Conservation (phyloP, 2,888 invertebrate genomes). For the Drosophila subsilvestris region DNA sequence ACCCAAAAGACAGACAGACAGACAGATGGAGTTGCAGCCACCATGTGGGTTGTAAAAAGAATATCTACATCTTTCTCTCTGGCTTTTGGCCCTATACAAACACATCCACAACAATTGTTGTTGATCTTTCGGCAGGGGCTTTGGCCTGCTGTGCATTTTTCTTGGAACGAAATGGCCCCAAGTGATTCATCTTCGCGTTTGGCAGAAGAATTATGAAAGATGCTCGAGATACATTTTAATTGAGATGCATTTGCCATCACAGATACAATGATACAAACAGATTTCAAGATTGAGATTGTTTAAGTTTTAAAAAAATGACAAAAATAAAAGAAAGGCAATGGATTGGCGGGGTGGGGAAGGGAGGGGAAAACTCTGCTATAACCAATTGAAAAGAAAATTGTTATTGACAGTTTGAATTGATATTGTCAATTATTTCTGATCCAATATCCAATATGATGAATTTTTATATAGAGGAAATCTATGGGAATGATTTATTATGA, state of each 20-base stretch:
- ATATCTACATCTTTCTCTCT: slow-evolving; percentile 38
- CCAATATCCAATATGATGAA: neutral
- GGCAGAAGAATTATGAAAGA: slow-evolving; percentile 36
- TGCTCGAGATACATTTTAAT: slow-evolving; percentile 43
- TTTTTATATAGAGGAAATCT: neutral
- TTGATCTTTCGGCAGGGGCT: slow-evolving; percentile 27
- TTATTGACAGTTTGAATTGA: neutral
- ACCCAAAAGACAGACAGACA: slow-evolving; percentile 4
- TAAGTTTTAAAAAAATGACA: slow-evolving; percentile 27
- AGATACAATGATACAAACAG: neutral
- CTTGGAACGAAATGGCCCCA: slow-evolving; percentile 29
- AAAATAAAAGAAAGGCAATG: neutral
- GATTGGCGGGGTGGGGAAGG: neutral
- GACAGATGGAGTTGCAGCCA: slow-evolving; percentile 12
- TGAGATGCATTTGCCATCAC: slow-evolving; percentile 23
- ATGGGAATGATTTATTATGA: neutral
- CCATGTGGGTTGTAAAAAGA: slow-evolving; percentile 40
- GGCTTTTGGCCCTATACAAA: slow-evolving; percentile 38
- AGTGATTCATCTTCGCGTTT: slow-evolving; percentile 40
- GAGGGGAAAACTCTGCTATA: neutral
- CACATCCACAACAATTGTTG: slow-evolving; percentile 43
- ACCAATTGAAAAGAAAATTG: neutral
- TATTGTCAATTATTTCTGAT: neutral
- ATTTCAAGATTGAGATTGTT: slow-evolving; percentile 2
- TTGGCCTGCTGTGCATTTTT: slow-evolving; percentile 25